Conservation (phyloP, 2,113 vertebrate genomes). For the Indicator indicator region DNA sequence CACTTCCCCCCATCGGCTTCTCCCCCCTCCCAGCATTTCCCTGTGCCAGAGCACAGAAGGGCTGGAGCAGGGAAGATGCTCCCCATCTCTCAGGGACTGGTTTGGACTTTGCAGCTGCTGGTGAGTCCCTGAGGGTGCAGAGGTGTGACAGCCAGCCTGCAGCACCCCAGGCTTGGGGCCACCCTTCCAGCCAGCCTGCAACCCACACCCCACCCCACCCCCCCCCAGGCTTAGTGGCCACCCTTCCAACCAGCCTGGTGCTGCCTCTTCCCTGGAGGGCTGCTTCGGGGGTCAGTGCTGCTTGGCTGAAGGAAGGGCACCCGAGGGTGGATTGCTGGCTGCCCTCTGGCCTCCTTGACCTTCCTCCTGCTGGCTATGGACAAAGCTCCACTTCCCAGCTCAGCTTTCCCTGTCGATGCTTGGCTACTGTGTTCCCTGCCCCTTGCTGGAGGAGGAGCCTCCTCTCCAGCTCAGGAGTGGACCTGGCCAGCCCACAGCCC, state of each 20-base stretch:
- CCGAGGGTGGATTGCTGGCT: not conserved
- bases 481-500: not conserved
- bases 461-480: not conserved
- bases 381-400: not conserved
- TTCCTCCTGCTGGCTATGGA: not conserved
- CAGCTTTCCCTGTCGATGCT: not conserved
- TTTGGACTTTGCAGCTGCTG: not conserved
- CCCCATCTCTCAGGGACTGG: fast-evolving
- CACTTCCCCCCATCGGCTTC: not conserved
- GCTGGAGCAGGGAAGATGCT: not conserved
- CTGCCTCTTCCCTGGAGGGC: not conserved
- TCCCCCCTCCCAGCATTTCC: not conserved
- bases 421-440: not conserved
- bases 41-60: not conserved
- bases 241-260: not conserved
- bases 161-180: not conserved
- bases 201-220: too few relatives aligned
- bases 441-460: not conserved
- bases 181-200: not conserved
- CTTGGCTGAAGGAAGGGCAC: not conserved
- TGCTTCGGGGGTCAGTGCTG: not conserved
- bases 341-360: not conserved
- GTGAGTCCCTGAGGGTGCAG: fast-evolving
- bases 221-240: not conserved
- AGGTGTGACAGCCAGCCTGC: not conserved